Conservation (phyloP, 2,888 invertebrate genomes). For the Brachyptera risi region DNA sequence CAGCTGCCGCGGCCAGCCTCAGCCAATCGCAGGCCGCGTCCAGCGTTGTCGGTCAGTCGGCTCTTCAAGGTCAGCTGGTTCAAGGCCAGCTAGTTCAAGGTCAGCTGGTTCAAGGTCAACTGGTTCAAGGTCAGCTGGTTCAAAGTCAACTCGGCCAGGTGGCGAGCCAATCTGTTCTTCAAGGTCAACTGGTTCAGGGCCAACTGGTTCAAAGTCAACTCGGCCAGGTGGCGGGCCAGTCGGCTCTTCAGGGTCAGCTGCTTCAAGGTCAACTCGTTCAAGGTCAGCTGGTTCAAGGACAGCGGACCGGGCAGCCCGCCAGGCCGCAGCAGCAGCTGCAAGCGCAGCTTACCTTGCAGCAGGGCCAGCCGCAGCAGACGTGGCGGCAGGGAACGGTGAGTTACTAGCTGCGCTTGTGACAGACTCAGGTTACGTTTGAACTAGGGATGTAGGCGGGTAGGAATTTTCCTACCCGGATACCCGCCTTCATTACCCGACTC, state of each 20-base stretch:
- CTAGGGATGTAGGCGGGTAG: too few species aligned
- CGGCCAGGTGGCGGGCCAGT: neutral
- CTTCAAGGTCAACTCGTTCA: conserved; percentile 39
- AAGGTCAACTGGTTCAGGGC: neutral
- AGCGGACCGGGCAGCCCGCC: conserved; percentile 69
- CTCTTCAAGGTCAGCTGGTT: neutral
- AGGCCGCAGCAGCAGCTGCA: conserved; percentile 48
- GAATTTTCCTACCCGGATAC: too few species aligned
- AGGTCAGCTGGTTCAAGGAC: conserved; percentile 47
- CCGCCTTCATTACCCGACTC: too few species aligned
- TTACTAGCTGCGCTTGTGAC: too few species aligned
- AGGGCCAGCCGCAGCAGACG: conserved; percentile 26
- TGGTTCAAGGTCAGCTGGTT: conserved; percentile 14
- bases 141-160: neutral
- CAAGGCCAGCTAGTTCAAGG: conserved; percentile 10
- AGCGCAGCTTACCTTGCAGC: conserved; percentile 26
- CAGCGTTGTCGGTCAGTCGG: neutral
- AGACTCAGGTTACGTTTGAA: too few species aligned
- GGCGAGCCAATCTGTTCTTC: neutral
- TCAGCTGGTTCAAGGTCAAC: conserved; percentile 13
- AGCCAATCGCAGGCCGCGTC: neutral
- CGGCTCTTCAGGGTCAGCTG: conserved; percentile 7
- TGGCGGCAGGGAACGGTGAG: conserved; percentile 21
- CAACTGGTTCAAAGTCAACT: conserved; percentile 17
- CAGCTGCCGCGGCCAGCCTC: neutral